Percentiles rank a stretch among this genome's conserved stretches.
phyloP scores from a whole-genome alignment of 2,113 vertebrate species.

The Willisornis vidua region DNA sequence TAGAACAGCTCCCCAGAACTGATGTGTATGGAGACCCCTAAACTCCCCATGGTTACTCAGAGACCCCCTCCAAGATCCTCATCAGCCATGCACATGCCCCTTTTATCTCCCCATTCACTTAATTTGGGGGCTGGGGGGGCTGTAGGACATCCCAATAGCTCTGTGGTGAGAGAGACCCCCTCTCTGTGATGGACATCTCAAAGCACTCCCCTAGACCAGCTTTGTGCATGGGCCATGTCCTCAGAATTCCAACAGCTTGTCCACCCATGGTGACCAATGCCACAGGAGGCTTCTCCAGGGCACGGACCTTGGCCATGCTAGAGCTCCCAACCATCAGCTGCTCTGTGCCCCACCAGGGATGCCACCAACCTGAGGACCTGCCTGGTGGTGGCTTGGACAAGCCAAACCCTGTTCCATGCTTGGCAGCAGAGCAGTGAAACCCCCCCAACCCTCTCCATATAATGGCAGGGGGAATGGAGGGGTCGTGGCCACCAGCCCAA shows the following conservation, averaged over 20 bases:
- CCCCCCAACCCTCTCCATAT: neutral
- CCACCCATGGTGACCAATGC: neutral
- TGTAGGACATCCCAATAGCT: neutral
- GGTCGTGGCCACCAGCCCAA: neutral
- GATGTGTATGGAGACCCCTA: neutral
- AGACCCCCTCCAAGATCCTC: neutral
- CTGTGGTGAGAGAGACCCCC: neutral
- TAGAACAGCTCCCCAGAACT: neutral
- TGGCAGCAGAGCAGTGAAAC: neutral
- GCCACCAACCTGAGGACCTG: neutral
- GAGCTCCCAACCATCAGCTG: neutral
- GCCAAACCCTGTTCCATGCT: rapidly evolving
- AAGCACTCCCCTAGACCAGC: neutral
- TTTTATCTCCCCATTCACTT: neutral
- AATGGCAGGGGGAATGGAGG: neutral
- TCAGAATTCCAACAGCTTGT: neutral
- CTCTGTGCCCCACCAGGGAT: neutral
- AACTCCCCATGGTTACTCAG: rapidly evolving
- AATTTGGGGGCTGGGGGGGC: no score
- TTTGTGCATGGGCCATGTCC: rapidly evolving
- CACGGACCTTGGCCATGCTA: neutral
- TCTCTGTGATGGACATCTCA: neutral
- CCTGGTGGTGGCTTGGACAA: neutral
- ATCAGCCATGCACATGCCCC: neutral
- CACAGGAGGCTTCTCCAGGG: neutral